Evolutionary conservation across 2,113 vertebrate genomes (phyloP).

Genomic region (Gallinago jamesoni): DNA sequence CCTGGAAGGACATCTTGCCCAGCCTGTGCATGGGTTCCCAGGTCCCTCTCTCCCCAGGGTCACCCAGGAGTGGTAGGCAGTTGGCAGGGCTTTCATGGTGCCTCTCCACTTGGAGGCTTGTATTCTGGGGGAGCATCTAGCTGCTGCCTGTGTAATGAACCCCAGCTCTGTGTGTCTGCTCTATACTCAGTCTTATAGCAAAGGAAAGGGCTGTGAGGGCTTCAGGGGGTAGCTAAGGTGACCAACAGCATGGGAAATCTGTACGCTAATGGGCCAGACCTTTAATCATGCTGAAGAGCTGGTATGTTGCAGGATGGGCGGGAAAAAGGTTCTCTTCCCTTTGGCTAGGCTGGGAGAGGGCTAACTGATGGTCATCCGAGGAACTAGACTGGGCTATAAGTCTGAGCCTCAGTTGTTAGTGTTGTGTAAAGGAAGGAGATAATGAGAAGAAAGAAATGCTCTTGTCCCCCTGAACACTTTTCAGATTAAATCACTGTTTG

Average conservation of each 20-base stretch:
- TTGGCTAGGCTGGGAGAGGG: not conserved
- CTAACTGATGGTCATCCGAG: not conserved
- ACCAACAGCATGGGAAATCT: not conserved
- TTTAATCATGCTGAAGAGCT: not conserved
- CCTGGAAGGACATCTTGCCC: not conserved
- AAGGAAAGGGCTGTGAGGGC: not conserved
- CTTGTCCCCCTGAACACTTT: not conserved
- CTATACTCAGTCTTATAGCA: rapidly evolving
- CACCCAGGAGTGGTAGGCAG: not conserved
- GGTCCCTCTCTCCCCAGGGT: not conserved
- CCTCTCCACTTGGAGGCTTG: not conserved
- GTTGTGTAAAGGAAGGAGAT: not conserved
- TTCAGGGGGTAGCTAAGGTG: not conserved
- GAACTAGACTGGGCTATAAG: not conserved
- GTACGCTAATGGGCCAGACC: not conserved
- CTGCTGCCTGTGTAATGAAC: not conserved
- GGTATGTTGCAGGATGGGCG: not conserved
- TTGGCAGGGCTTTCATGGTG: not conserved
- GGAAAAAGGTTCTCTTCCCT: not conserved
- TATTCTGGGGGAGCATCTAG: not conserved
- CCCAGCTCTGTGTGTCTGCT: not conserved
- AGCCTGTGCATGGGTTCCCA: not conserved
- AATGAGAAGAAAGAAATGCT: not conserved
- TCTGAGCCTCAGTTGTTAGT: not conserved
- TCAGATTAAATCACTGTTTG: not conserved